Base-by-base conservation (phyloP, 2,888 invertebrate species). In the Dynastes tityus region DNA sequence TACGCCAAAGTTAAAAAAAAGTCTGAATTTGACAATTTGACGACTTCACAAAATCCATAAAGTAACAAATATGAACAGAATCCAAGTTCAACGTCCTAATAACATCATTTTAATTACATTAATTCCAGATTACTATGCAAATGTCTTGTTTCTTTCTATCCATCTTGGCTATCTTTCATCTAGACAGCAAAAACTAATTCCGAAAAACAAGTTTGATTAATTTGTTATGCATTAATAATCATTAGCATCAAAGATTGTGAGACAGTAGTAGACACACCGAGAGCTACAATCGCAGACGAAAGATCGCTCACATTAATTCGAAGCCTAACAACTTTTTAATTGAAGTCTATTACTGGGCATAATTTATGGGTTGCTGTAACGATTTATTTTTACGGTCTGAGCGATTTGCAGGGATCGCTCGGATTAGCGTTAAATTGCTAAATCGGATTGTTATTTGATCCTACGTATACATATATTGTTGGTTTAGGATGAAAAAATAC, bases 371-470 rank as follows among this genome's bases (percentile, higher is more conserved):
- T 9, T 11, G 11, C 13, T 29, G 29, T 13, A 67, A 45, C 40
- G 16, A 16, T 67, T 67, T 67, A 67, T 67, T 67, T 67, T 40
- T 67, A 45, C n/a, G 5, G 22, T 67, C n/a, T 16, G 40, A 45
- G 16, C 67, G 37, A 67, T 67, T 67, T 67, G 40, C 16, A 67
- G 13, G 45, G 45, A 16, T 16, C 40, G 45, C n/a, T 67, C 13
- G 6, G 40, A 45, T 67, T 45, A 67, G 67, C 45, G 45, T 67
- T 67, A 67, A 67, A 67, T 67, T 67, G 67, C 45, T 45, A 45
- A 67, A 67, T 67, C 22, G 67, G 9, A 40, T 16, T 65, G 65
- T 65, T 65, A 16, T 65, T 65, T n/a, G n/a, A 22, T 53, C 16
- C 4, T 6, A 6, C 53, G 13, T 53, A 61, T 2, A n/a, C 9